Base-by-base conservation (phyloP, 1,140 invertebrate species). In the Procambarus virginalis region DNA sequence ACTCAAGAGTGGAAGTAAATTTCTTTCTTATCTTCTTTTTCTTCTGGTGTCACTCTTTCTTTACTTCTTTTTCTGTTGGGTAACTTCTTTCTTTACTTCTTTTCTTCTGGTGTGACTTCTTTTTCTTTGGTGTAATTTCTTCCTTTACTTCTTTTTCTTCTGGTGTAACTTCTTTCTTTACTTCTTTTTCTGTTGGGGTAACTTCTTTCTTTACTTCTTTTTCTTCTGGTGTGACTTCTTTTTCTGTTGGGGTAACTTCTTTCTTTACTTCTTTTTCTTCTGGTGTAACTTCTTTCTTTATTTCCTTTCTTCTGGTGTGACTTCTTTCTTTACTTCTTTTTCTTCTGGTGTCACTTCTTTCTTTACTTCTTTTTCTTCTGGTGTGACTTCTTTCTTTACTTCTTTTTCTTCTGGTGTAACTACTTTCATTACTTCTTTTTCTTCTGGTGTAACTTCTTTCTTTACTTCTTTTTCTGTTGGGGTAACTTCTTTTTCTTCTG, bases 321-420 rank as follows among this genome's bases (percentile, higher is more conserved):
- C 80, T 60, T 82, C 60, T 60, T 82, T 82, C n/a, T 64, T 64
- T 4, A 34, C 3, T 82, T 34, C 80, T 60, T 82, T 49, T 2
- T 14, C 51, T 2, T 58, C 49, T 6, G 45, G 64, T 60, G 70
- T 46, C 5, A 75, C 14, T 82, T 34, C 80, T 60, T 82, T 45
- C 5, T 8, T 82, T 9, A 70, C 81, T 84, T 70, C 81, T 84
- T 70, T 49, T 20, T 0, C n/a, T 2, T 64, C 34, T 1, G 20
- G 2, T 60, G 73, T 58, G 14, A 75, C 55, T 58, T 58, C 46
- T 49, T 84, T 49, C 73, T 75, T 76, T 77, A n/a, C 34, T 34
- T 34, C 34, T 34, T 34, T 34, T 20, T 34, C 60, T 17, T 64
- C 20, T 5, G 17, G 12, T 20, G 17, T 55, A 17, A 60, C 51